phyloP scores from a whole-genome alignment of 2,888 invertebrate genomes.

The Sarcophaga caerulescens region DNA sequence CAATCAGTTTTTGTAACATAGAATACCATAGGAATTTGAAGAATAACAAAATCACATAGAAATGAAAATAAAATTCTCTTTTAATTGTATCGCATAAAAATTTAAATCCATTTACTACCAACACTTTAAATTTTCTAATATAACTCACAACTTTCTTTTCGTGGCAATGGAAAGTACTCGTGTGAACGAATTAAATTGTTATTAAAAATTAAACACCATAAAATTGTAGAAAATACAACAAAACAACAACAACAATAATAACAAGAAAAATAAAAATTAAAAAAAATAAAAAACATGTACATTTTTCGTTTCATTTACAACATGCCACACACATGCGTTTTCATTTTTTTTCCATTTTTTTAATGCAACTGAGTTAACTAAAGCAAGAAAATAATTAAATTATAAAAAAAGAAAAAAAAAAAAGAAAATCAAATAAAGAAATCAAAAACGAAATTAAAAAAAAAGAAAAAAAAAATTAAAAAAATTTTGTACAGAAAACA shows the following conservation, averaged over 20 bases:
- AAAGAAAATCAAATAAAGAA: background rate
- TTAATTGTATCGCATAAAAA: background rate
- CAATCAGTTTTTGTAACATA: too few relatives aligned
- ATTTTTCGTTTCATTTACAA: slow-evolving; percentile 21
- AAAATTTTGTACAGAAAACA: background rate
- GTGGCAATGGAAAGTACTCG: slow-evolving; percentile 2
- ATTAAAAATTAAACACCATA: slow-evolving; percentile 44
- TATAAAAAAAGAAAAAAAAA: slow-evolving; percentile 7
- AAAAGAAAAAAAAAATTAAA: slow-evolving; percentile 17
- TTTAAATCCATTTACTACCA: slow-evolving; percentile 10
- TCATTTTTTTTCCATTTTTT: background rate
- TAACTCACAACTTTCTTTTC: slow-evolving; percentile 20
- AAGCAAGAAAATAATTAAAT: slow-evolving; percentile 21
- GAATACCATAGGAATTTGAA: background rate
- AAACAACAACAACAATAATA: background rate
- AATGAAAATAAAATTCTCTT: background rate
- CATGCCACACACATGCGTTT: slow-evolving; percentile 63
- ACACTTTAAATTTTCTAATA: background rate
- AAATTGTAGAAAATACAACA: slow-evolving; percentile 18
- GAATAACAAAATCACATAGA: background rate
- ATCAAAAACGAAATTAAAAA: background rate
- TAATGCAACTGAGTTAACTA: slow-evolving; percentile 4
- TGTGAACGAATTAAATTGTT: slow-evolving; percentile 53
- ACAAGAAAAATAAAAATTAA: too few relatives aligned
- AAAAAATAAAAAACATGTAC: slow-evolving; percentile 5